These are phyloP conservation scores for Virgularia gustaviana DNA, from an alignment of 92 coral and sea anemone species.

Conservation along the genomic window DNA sequence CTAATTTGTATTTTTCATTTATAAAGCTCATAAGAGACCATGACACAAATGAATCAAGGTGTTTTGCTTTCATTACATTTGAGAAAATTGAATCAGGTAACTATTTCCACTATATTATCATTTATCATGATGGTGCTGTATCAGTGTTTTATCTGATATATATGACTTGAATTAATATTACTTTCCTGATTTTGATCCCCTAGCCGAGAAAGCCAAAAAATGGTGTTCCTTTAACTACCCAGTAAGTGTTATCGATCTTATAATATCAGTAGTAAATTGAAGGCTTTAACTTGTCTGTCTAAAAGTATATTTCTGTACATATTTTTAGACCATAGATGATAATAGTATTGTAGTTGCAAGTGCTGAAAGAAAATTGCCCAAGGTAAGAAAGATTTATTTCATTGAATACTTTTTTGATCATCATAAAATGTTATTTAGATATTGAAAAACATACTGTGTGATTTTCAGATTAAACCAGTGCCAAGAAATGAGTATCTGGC, in stretches of 20 bases:
- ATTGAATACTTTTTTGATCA: too few relatives aligned
- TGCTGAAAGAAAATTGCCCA: constrained; percentile 72
- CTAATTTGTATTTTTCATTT: not conserved
- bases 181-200: not conserved
- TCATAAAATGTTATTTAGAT: too few relatives aligned
- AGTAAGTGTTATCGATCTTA: constrained; percentile 51
- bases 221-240: constrained; percentile 86
- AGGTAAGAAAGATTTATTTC: too few relatives aligned
- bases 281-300: not conserved
- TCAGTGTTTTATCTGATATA: too few relatives aligned
- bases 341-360: constrained; percentile 65
- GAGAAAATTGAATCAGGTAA: constrained; percentile 77
- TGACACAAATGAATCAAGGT: constrained; percentile 80
- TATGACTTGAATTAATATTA: not conserved
- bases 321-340: constrained; percentile 71
- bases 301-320: not conserved
- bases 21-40: constrained; percentile 78
- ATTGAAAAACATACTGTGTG: too few relatives aligned
- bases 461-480: not conserved
- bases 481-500: not conserved
- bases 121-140: too few relatives aligned
- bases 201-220: constrained; percentile 79
- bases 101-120: not conserved
- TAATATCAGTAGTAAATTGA: not conserved
- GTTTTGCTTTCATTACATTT: constrained; percentile 94